Evolutionary conservation across 2,888 invertebrate species (phyloP).

Genomic region (Thymelicus acteon): DNA sequence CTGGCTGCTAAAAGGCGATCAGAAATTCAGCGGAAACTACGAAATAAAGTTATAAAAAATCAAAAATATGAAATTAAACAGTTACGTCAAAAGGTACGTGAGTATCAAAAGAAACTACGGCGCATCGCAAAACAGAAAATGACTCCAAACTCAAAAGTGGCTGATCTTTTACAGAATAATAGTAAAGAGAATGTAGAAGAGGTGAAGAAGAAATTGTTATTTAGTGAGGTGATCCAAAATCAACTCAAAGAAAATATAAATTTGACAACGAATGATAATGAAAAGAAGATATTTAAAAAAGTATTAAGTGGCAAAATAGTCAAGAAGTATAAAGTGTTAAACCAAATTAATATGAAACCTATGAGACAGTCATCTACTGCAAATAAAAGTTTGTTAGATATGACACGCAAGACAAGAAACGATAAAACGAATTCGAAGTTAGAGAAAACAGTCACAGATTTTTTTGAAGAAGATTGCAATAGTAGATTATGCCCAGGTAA

Average conservation of each 20-base stretch:
- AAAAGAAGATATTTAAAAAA: conserved; percentile 29
- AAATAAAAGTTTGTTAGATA: conserved; percentile 3
- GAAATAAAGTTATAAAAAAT: conserved; percentile 20
- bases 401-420: conserved; percentile 28
- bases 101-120: background rate
- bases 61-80: conserved; percentile 26
- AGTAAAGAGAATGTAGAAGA: conserved; percentile 40
- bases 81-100: conserved; percentile 1
- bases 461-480: conserved; percentile 44
- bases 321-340: conserved; percentile 33
- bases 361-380: conserved; percentile 27
- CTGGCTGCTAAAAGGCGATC: too few relatives aligned
- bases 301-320: conserved; percentile 23
- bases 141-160: conserved; percentile 40
- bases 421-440: conserved; percentile 34
- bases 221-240: conserved; percentile 42
- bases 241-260: conserved; percentile 41
- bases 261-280: conserved; percentile 13
- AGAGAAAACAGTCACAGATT: conserved; percentile 32
- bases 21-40: background rate
- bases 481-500: conserved; percentile 40
- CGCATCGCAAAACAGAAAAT: conserved; percentile 18
- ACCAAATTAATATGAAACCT: conserved; percentile 44
- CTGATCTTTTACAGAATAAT: conserved; percentile 40
- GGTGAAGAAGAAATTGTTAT: conserved; percentile 39